Evolutionary conservation across 2,888 invertebrate species (phyloP), one percentile per base, ranked within the genome.

Genomic region (Holacanthella duospinosa): DNA sequence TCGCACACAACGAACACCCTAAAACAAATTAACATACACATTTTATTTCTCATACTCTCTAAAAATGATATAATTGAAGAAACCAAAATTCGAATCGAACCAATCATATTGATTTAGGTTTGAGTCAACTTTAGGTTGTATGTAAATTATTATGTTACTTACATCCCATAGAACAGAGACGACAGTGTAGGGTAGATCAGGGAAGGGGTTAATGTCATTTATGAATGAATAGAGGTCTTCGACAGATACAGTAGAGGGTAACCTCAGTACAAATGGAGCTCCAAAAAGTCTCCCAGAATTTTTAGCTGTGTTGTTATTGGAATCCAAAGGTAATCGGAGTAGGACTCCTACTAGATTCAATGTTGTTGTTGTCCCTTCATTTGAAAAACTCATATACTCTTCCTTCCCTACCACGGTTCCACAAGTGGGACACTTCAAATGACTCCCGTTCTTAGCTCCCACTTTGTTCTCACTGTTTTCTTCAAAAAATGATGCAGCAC

Each of bases 1-100:
- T 1, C 83, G 78, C 16, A 82, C 82, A 73, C 84, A 85, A 63
- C 77, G 79, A 66, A 80, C 77, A 61, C 83, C 84, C 83, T 84
- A 72, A 16, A 68, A 64, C 64, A 64, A 59, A 19, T 55, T 48
- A 62, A 6, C 29, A 54, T 64, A 24, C 26, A 59, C 24, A 63
- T 48, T 24, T 43, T 61, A 56, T 29, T 43, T 36, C 60, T 61
- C 28, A 59, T 61, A 43, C 21, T 55, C 19, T 9, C 19, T 21
- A 21, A 21, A 48, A 48, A 48, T 21, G n/a, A n/a, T n/a, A n/a
- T n/a, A n/a, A 48, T n/a, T 48, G 21, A 9, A n/a, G 48, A 48
- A 48, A 21, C 48, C 12, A 4, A 21, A 36, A 29, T n/a, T n/a
- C n/a, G n/a, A n/a, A n/a, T n/a, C n/a, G n/a, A n/a, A n/a, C n/a